phyloP scores from a whole-genome alignment of 2,888 invertebrate species.

The Dicycla oo region DNA sequence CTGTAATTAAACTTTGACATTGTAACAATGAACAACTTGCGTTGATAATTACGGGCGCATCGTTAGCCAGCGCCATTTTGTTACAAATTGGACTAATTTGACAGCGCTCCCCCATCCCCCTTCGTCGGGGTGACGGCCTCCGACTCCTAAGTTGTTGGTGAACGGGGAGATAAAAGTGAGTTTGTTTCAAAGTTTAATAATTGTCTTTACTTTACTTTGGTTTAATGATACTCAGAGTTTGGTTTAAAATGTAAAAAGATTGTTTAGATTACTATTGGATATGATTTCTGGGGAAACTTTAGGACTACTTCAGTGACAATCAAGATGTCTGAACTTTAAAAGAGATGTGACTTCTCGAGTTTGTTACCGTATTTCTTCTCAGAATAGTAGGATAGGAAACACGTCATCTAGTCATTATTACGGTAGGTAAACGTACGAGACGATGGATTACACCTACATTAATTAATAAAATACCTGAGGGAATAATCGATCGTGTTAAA shows the following conservation, averaged over 20 bases:
- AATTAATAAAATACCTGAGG: too few species aligned
- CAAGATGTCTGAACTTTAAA: too few species aligned
- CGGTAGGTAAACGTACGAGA: too few species aligned
- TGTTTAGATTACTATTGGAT: background rate
- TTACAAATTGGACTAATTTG: constrained; percentile 82
- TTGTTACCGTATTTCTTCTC: too few species aligned
- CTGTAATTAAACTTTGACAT: constrained; percentile 33
- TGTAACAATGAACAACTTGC: constrained; percentile 40
- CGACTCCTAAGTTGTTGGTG: constrained; percentile 6
- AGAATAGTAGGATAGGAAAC: too few species aligned
- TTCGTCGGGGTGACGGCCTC: background rate
- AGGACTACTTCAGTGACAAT: background rate
- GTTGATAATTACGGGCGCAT: constrained; percentile 63
- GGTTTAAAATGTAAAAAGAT: background rate
- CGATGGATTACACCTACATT: too few species aligned
- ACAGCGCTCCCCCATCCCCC: constrained; percentile 38
- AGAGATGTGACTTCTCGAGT: too few species aligned
- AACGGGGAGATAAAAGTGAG: constrained; percentile 25
- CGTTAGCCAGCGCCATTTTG: constrained; percentile 75
- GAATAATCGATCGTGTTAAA: too few species aligned
- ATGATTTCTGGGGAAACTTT: too few species aligned
- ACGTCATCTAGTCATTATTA: too few species aligned
- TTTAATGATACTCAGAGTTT: background rate
- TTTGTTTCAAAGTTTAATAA: constrained; percentile 36
- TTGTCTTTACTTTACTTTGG: constrained; percentile 5